Conservation (phyloP, 2,113 vertebrate species). For the Mixornis gularis region DNA sequence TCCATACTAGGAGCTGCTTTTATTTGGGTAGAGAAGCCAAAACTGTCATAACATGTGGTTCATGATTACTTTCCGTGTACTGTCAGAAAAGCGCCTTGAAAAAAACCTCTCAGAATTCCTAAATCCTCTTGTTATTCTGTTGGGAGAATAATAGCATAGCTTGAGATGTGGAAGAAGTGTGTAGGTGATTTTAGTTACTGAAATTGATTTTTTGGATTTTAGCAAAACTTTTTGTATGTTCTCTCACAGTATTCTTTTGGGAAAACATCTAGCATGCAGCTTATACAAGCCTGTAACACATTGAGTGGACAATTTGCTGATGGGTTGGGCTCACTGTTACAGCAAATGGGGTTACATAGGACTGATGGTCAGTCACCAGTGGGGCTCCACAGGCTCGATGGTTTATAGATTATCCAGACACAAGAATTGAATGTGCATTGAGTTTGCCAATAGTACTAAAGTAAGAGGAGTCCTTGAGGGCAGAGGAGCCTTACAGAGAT, state of each 20-base stretch:
- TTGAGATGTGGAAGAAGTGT: neutral
- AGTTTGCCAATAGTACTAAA: neutral
- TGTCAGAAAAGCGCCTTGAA: fast-evolving
- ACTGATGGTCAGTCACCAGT: neutral
- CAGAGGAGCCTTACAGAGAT: neutral
- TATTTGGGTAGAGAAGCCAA: neutral
- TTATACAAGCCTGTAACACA: neutral
- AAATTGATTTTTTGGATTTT: neutral
- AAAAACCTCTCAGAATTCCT: neutral
- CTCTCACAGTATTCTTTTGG: neutral
- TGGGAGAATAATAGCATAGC: neutral
- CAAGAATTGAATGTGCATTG: neutral
- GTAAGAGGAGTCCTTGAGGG: neutral
- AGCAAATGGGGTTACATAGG: neutral
- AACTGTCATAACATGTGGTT: neutral
- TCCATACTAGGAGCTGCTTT: neutral
- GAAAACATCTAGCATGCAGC: neutral
- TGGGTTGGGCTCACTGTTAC: neutral
- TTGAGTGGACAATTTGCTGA: too few species aligned
- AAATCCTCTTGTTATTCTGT: neutral
- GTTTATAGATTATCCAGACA: neutral
- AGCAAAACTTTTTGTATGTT: neutral
- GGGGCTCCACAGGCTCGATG: neutral
- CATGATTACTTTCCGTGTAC: neutral
- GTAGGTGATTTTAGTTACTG: neutral